These are phyloP conservation scores for Leptinotarsa defecta DNA, from an alignment of 1,140 invertebrate species.

Conservation along the genomic window DNA sequence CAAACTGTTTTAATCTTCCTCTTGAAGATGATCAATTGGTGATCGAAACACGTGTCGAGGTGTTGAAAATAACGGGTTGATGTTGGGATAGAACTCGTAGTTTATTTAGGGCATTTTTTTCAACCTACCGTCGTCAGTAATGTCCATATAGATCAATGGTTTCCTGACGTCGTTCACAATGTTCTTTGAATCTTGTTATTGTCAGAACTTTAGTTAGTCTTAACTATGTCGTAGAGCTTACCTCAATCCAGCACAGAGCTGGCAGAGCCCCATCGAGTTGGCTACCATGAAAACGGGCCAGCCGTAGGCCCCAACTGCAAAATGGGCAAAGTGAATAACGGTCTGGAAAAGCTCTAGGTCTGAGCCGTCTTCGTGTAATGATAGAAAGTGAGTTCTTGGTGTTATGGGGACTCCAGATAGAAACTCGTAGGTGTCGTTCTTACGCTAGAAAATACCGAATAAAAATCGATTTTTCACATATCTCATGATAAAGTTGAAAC, in stretches of 20 bases:
- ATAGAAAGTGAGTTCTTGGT: constrained; percentile 80
- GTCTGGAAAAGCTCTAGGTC: constrained; percentile 76
- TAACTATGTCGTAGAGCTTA: constrained; percentile 48
- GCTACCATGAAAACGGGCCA: constrained; percentile 88
- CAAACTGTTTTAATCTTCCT: too few relatives aligned
- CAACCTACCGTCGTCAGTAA: too few relatives aligned
- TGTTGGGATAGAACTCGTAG: too few relatives aligned
- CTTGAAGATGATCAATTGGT: too few relatives aligned
- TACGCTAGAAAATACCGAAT: constrained; percentile 61
- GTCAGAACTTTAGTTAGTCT: not conserved
- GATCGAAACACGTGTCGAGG: too few relatives aligned
- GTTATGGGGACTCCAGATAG: constrained; percentile 87
- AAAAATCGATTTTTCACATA: too few relatives aligned
- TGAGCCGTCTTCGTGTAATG: constrained; percentile 75
- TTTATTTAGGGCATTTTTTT: too few relatives aligned
- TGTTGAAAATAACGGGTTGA: too few relatives aligned
- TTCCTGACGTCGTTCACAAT: too few relatives aligned
- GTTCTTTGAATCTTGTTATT: too few relatives aligned
- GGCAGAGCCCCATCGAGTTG: constrained; percentile 69
- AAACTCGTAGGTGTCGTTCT: constrained; percentile 89
- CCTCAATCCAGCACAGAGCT: constrained; percentile 72
- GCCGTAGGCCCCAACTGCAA: constrained; percentile 85
- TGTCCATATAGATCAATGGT: too few relatives aligned
- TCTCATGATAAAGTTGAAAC: too few relatives aligned
- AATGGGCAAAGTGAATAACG: constrained; percentile 86